Evolutionary conservation across 2,113 vertebrate species (phyloP), one percentile per base, ranked within the genome.

Genomic region (Peromyscus leucopus): DNA sequence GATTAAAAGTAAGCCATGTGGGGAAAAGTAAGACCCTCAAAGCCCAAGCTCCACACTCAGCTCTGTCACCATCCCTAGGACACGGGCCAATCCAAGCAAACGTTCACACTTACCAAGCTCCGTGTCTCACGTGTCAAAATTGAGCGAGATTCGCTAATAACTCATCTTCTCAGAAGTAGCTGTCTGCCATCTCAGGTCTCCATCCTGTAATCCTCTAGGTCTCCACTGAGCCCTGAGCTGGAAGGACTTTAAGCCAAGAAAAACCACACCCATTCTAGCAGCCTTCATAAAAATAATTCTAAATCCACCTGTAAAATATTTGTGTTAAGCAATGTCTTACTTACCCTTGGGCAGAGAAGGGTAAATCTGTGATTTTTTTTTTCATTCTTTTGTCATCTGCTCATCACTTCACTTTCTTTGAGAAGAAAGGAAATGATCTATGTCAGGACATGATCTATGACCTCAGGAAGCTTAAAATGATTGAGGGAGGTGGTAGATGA

Each of bases 301-400:
- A 79, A 94, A 72, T 36, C 22, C 42, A 39, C 2, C 1, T 71
- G 59, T 63, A 59, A 94, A 65, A 61, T 22, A 82, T 2, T 48
- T 93, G 80, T 88, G 26, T 80, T 92, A 94, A 97, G 71, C 92
- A 89, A 72, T 57, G 0, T 76, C 42, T 76, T 76, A 48, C 42
- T 76, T 76, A 48, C 42, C n/a, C 74, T 16, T 28, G 12, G 74
- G 42, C 76, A 78, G 5, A 78, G 46, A 78, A 51, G 21, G 28
- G 42, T 46, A 91, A 67, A 16, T 59, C 83, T 90, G 9, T 13
- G 78, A 22, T 36, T 67, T 48, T 91, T 76, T 51, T 88, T 93
- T 82, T 78, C 82, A 91, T 63, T 85, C 69, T 33, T 39, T 78
- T 74, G 78, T 48, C 11, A 42, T 48, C 74, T 87, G 3, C 5